Evolutionary conservation across 2,888 invertebrate genomes (phyloP).

Genomic region (Amphimallon solstitiale): DNA sequence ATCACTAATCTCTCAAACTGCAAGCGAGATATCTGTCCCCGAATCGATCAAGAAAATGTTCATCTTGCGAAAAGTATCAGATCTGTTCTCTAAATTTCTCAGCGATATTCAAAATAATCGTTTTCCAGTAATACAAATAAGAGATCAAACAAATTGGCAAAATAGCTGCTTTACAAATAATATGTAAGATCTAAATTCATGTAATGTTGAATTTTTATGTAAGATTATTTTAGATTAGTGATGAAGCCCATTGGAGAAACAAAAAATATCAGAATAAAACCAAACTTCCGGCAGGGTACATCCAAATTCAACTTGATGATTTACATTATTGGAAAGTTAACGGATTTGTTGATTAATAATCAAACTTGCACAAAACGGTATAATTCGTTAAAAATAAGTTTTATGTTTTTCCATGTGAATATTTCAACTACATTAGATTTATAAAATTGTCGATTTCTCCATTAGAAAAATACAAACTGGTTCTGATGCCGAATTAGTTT

Average conservation of each 20-base stretch:
- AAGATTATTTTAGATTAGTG: slow-evolving; percentile 47
- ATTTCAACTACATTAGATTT: too few species aligned
- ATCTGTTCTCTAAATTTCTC: slow-evolving; percentile 61
- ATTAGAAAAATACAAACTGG: too few species aligned
- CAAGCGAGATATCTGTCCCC: neutral
- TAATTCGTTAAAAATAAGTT: neutral
- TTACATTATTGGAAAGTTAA: slow-evolving; percentile 53
- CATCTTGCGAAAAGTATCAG: slow-evolving; percentile 63
- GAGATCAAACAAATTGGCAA: slow-evolving; percentile 65
- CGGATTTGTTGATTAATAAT: slow-evolving; percentile 49
- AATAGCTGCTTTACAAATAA: slow-evolving; percentile 66
- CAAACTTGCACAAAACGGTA: slow-evolving; percentile 55
- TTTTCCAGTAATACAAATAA: slow-evolving; percentile 50
- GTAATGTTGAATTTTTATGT: neutral
- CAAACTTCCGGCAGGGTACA: neutral
- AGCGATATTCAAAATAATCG: slow-evolving; percentile 60
- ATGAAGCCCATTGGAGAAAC: slow-evolving; percentile 46
- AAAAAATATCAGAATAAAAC: slow-evolving; percentile 50
- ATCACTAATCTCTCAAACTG: slow-evolving; percentile 43
- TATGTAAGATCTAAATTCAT: slow-evolving; percentile 57
- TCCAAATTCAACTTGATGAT: slow-evolving; percentile 50
- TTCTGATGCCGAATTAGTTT: too few species aligned
- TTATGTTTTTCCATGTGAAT: neutral
- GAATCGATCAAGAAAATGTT: slow-evolving; percentile 7
- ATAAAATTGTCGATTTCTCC: too few species aligned